Evolutionary conservation across 2,888 invertebrate species (phyloP), one percentile per base, ranked within the genome.

Genomic region (Dioctria rufipes): DNA sequence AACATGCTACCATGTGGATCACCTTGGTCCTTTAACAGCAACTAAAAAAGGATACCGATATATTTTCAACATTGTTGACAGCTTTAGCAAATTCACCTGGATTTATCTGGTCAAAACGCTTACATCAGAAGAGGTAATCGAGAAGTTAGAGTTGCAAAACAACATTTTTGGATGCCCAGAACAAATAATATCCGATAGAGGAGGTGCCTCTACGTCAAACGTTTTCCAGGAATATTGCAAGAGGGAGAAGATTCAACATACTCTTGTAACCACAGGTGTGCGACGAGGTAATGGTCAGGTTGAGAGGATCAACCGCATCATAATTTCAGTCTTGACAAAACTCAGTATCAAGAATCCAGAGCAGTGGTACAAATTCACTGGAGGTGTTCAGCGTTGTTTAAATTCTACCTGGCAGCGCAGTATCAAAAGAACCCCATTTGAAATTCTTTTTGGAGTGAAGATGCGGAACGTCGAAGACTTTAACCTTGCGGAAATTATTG

Each of bases 201-300:
- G 86, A n/a, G n/a, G n/a, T n/a, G n/a, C n/a, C n/a, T n/a, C n/a
- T n/a, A n/a, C n/a, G n/a, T n/a, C n/a, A n/a, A n/a, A n/a, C n/a
- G n/a, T n/a, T n/a, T n/a, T n/a, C n/a, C n/a, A n/a, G n/a, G n/a
- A n/a, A n/a, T n/a, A n/a, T n/a, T n/a, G n/a, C n/a, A n/a, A n/a
- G n/a, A 4, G 84, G 0, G 86, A 88, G 71, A 77, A 78, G 0
- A 87, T 88, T 49, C 51, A 86, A 49, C 86, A 86, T 77, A 42
- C 83, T 0, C 37, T 63, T 4, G 86, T 86, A 3, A 82, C 82
- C 5, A 83, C 81, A 5, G 84, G 87, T 8, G 77, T 87, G 5
- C 86, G 88, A 13, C 63, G 87, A 61, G 85, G 85, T 4, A 88
- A 88, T 80, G 87, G 87, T 0, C 88, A 88, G 78, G 85, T 85